These are phyloP conservation scores for Melanotaenia maccullochi DNA, from an alignment of 2,797 vertebrate species.

Conservation along the genomic window DNA sequence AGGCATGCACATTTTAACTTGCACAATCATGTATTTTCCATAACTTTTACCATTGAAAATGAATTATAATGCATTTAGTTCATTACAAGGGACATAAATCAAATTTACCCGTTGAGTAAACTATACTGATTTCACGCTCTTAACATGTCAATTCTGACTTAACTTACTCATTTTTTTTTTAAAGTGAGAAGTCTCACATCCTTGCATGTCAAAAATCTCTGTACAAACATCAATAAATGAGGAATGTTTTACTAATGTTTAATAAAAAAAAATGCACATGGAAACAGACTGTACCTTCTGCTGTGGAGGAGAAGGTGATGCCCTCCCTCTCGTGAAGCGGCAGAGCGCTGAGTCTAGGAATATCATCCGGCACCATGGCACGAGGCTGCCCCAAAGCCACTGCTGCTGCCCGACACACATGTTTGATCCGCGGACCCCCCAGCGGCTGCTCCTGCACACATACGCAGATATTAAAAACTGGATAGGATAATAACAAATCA, in stretches of 20 bases:
- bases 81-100: background rate
- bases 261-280: background rate
- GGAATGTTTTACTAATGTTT: background rate
- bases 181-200: background rate
- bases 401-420: conserved; percentile 92
- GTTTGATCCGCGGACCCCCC: conserved; percentile 91
- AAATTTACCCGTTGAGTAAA: background rate
- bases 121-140: background rate
- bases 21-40: background rate
- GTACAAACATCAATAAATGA: background rate
- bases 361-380: conserved; percentile 92
- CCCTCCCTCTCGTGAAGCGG: conserved; percentile 90
- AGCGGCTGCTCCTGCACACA: conserved; percentile 72
- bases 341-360: conserved; percentile 91
- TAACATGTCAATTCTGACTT: background rate
- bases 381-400: conserved; percentile 92
- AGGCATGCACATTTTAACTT: background rate
- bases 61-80: background rate
- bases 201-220: conserved; percentile 6
- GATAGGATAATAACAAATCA: background rate
- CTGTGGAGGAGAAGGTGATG: conserved; percentile 79
- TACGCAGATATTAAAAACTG: background rate
- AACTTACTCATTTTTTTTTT: too few relatives aligned
- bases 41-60: background rate
- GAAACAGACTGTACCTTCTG: conserved; percentile 81